Evolutionary conservation across 2,888 invertebrate species (phyloP), one percentile per base, ranked within the genome.

Genomic region (Aphrophora alni): DNA sequence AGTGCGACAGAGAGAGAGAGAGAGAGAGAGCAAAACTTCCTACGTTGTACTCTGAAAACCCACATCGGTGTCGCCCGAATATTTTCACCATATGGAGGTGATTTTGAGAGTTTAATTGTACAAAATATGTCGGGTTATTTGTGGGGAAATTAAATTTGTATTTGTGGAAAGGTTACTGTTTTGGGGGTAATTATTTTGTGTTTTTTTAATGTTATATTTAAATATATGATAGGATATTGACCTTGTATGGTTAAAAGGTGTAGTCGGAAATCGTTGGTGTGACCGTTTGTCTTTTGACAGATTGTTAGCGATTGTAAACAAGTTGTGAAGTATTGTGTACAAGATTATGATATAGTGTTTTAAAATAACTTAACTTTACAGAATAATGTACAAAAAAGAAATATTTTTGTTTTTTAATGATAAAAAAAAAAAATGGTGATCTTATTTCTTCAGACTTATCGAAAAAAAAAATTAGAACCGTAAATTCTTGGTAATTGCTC

Each of bases 1-100:
- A 76, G 76, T 26, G 68, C 28, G 59, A 76, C 51, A 51, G 27
- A 68, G 59, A 76, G 59, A 2, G 10, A 59, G 21, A 21, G 59
- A 59, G 59, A 59, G 59, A 59, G 59, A 3, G 21, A 21, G 3
- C 59, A 21, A n/a, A n/a, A n/a, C n/a, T n/a, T n/a, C 59, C 59
- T 7, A 59, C 59, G 21, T 17, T 44, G 33, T 21, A 59, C 8
- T 5, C 59, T 21, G 59, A 1, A 21, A 59, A 59, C 59, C 59
- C 59, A 59, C 59, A 59, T 59, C 21, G 14, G 59, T 21, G 5
- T 12, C n/a, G 59, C 2, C 59, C 59, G 21, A 59, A 59, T 59
- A 5, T 59, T 59, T 59, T 21, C 59, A 21, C 59, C 59, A 59
- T 59, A 59, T 59, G 59, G 21, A 59, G 21, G 14, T 5, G 12